Evolutionary conservation across 1,140 invertebrate genomes (phyloP).

Genomic region (Philotrypesis tridentata): DNA sequence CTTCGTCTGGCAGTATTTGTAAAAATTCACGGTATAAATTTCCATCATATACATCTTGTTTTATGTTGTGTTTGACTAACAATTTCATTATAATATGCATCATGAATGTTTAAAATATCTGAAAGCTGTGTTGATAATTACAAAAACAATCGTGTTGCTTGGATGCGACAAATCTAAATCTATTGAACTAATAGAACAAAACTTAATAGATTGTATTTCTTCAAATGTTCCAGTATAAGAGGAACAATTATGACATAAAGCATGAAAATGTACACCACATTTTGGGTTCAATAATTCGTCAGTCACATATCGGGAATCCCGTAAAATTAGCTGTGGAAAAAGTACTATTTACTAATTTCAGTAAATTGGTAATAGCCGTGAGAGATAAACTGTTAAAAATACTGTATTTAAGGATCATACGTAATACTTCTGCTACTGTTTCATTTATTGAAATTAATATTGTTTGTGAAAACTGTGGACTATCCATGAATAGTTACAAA

Average conservation of each 20-base stretch:
- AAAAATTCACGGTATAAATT: neutral
- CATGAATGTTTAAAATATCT: neutral
- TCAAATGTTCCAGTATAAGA: neutral
- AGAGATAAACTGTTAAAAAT: neutral
- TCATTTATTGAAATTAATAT: neutral
- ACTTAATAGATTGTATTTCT: neutral
- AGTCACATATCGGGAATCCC: neutral
- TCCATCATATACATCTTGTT: too few species aligned
- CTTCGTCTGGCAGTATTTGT: neutral
- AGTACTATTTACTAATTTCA: neutral
- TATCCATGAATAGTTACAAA: neutral
- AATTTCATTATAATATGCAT: neutral
- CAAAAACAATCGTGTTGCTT: constrained; percentile 8
- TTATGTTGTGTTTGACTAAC: neutral
- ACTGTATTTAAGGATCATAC: neutral
- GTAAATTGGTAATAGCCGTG: neutral
- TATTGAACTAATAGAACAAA: neutral
- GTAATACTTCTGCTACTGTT: neutral
- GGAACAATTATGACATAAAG: neutral
- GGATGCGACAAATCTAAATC: neutral
- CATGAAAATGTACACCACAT: neutral
- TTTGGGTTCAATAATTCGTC: neutral
- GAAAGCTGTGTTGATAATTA: neutral
- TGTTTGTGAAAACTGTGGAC: neutral
- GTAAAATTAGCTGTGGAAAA: neutral